Percentiles rank a stretch among this genome's conserved stretches.
Conservation (phyloP, 2,113 vertebrate species). For the Acinonyx jubatus region DNA sequence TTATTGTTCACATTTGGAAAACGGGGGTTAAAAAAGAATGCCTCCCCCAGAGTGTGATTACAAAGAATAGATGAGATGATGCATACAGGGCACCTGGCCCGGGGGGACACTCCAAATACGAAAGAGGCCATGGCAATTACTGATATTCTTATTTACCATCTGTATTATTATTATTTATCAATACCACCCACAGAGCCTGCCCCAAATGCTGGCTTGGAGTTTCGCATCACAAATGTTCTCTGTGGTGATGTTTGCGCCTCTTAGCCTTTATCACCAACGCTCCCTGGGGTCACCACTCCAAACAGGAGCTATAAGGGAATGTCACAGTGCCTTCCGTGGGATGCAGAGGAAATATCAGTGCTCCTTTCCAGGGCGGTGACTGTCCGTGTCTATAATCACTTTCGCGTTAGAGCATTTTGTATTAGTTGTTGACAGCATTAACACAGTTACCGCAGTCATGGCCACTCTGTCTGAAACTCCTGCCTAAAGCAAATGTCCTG, state of each 20-base stretch:
- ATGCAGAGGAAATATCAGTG: not conserved
- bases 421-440: not conserved
- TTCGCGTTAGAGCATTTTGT: not conserved
- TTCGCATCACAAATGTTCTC: not conserved
- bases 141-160: not conserved
- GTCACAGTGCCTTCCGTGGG: not conserved
- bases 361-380: not conserved
- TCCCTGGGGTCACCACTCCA: not conserved
- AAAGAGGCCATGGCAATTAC: not conserved
- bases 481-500: not conserved
- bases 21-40: too few relatives aligned
- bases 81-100: accelerated
- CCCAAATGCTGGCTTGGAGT: not conserved
- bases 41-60: not conserved
- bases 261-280: not conserved
- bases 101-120: accelerated
- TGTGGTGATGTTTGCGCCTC: not conserved
- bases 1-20: not conserved
- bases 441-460: too few relatives aligned
- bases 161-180: not conserved
- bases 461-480: not conserved
- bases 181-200: not conserved
- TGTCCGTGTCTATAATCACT: too few relatives aligned
- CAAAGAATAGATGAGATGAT: accelerated
- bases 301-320: not conserved